Base-by-base conservation (phyloP, 2,113 vertebrate species). In the Calyptommatus sinebrachiatus region DNA sequence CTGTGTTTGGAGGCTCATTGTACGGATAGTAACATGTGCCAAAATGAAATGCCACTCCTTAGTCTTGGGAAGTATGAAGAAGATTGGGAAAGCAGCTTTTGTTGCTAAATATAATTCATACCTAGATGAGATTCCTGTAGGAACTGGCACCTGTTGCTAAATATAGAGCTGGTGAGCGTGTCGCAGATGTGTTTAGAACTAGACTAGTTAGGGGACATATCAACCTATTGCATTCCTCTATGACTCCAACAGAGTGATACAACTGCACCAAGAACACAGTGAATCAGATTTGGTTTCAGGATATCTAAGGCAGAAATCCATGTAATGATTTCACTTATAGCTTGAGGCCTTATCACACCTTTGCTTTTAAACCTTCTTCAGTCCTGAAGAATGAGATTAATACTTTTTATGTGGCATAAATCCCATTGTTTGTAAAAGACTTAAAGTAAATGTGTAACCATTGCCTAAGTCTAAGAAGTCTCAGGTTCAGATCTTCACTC, bases 21-120 rank as follows among this genome's bases (percentile, higher is more conserved):
- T 24, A 60, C 46, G 3, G 1, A 65, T 53, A 53, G 73, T 12
- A 41, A 60, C 11, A 29, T 48, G 0, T 57, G 65, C 41, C 60
- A 7, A 0, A 7, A 72, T 80, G 75, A 83, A 57, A 21, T 0
- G 0, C 48, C 61, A 77, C 18, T 67, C 80, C 73, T 75, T 72
- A 0, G 1, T 35, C n/a, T 22, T 9, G 20, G 1, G n/a, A 21
- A 8, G 2, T 67, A 1, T 82, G 79, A 80, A 48, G 82, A 21
- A 31, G 86, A 81, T 71, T 63, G 61, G 20, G 68, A 62, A 86
- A 90, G 72, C 48, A 14, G 48, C 9, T 50, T 14, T 50, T 50
- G 48, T 50, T 9, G 53, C 14, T 57, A 57, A 57, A 57, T 57
- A 16, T 14, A 57, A 18, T 57, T 18, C 53, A 16, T 18, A 57